Percentiles rank a stretch among this genome's conserved stretches.
Evolutionary conservation across 2,888 invertebrate genomes (phyloP).

Genomic region (Blastobasis adustella): DNA sequence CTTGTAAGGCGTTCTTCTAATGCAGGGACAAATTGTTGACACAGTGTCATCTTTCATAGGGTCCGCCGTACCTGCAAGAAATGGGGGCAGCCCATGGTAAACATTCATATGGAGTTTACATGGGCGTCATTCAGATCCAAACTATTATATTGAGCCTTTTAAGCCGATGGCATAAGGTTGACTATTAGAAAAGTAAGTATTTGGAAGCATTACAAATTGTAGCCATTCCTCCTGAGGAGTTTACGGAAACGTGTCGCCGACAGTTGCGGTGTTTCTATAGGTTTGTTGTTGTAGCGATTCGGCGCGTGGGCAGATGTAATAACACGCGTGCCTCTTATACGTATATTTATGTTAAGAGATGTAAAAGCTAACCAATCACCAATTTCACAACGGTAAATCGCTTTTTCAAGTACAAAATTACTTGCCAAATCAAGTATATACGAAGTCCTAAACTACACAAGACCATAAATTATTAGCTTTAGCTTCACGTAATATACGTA

Average conservation of each 20-base stretch:
- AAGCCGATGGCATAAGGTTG: constrained; percentile 12
- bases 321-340: constrained; percentile 25
- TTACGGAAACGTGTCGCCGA: constrained; percentile 54
- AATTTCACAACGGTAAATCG: not conserved
- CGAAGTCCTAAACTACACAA: too few species aligned
- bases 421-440: not conserved
- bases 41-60: constrained; percentile 67
- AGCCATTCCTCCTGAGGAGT: constrained; percentile 37
- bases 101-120: constrained; percentile 16
- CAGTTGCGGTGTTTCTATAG: constrained; percentile 48
- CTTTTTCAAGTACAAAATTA: too few species aligned
- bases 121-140: not conserved
- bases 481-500: too few species aligned
- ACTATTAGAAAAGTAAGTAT: constrained; percentile 19
- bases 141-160: constrained; percentile 24
- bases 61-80: constrained; percentile 53
- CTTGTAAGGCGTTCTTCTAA: constrained; percentile 56
- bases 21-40: constrained; percentile 70
- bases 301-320: constrained; percentile 62
- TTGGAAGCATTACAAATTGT: constrained; percentile 29
- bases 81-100: constrained; percentile 33
- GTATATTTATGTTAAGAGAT: not conserved
- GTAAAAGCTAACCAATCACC: not conserved
- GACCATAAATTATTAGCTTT: too few species aligned
- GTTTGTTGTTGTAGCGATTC: constrained; percentile 45